Evolutionary conservation across 2,888 invertebrate species (phyloP), one percentile per base, ranked within the genome.

Genomic region (Saturnia japonica): DNA sequence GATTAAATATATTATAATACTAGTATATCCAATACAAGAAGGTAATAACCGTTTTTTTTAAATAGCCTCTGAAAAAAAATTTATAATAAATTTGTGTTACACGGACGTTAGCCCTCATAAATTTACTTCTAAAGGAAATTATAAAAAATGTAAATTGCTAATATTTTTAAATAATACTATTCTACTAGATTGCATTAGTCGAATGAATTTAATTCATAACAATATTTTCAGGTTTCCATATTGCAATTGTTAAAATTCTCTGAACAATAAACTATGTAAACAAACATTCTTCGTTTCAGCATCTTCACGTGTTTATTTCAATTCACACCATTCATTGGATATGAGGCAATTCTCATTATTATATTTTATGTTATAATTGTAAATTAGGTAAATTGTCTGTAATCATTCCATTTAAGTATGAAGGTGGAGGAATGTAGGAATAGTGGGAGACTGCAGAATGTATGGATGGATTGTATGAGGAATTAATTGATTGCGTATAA

Each of bases 51-150:
- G 47, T 67, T 54, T 54, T 69, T 28, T 9, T 25, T 4, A 64
- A 64, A 28, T 22, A 64, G 8, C 19, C 51, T 25, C 42, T 8
- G 22, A 54, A n/a, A n/a, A n/a, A 71, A 62, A 75, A 72, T 72
- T 25, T 74, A 73, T 71, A 69, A 68, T 70, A 74, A 75, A 72
- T 77, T 68, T 75, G 74, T 28, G 71, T 76, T 74, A 73, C 72
- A 66, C 72, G 68, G 73, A 72, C 77, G 74, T 73, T 72, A 42
- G 66, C 54, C 69, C 66, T 73, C 73, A 73, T 74, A 74, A 78
- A 77, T 77, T 74, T 73, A 73, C 74, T 71, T 71, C 75, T 72
- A 68, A 71, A 72, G 73, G 66, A 72, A 77, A 66, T 62, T 28
- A 66, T 70, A 67, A 67, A 67, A 16, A 25, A 43, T 42, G 64